Base-by-base conservation (phyloP, 2,113 vertebrate genomes). In the Mastomys coucha region DNA sequence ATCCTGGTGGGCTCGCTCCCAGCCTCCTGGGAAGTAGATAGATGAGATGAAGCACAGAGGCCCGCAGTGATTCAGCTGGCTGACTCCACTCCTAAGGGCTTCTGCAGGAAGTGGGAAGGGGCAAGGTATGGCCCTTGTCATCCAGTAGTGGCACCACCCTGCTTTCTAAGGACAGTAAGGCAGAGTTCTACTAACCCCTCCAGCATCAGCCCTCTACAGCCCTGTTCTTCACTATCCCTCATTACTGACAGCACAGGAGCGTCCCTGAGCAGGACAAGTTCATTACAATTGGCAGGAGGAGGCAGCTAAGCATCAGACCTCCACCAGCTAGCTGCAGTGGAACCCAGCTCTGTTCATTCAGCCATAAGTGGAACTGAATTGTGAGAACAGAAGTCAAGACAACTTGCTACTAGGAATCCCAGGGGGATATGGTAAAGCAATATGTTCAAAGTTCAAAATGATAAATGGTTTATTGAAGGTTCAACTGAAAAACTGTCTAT, bases 401-500 rank as follows among this genome's bases (percentile, higher is more conserved):
- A 42, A 80, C 53, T 63, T 20, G 17, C 73, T n/a, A 4, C 56
- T 28, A 33, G 72, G 45, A 98, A 96, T 56, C 16, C 85, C 33
- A 3, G 42, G 33, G 39, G n/a, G 16, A 56, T 92, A 92, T 0
- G 96, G 36, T 36, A 86, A 97, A 24, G 24, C 88, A 92, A 9
- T 58, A 92, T 96, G 49, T 1, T 20, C 20, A 91, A 84, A 36
- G 51, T 39, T 88, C 96, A 77, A 77, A 91, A 13, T n/a, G 36
- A 95, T 81, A 93, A 49, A 58, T 14, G 70, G 19, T 89, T 96
- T 91, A 93, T 58, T 76, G 73, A 91, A 73, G 67, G 90, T 88
- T 10, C 31, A 58, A 31, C 13, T 76, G 22, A 92, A 60, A 88
- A 77, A 88, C 20, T 88, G 39, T 88, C 91, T 77, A 6, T 87